Percentiles rank a stretch among this genome's conserved stretches.
Evolutionary conservation across 2,888 invertebrate species (phyloP).

Genomic region (Adela reaumurella): DNA sequence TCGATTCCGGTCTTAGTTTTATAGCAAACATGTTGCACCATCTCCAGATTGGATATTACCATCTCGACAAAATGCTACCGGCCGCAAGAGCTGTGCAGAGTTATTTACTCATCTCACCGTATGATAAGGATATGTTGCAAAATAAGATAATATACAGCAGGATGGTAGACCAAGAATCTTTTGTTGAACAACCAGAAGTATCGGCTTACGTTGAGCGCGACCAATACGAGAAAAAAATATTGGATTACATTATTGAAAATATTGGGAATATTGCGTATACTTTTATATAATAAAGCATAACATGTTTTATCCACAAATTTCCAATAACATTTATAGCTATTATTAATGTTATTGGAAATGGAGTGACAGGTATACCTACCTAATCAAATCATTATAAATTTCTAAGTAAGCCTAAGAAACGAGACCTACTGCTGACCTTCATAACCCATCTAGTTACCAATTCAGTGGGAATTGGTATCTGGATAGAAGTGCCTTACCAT

Average conservation of each 20-base stretch:
- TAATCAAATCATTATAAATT: too few relatives aligned
- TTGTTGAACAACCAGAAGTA: conserved; percentile 58
- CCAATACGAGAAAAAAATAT: conserved; percentile 55
- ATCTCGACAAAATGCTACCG: conserved; percentile 56
- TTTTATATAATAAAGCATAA: too few relatives aligned
- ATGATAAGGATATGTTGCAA: conserved; percentile 64
- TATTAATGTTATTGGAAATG: too few relatives aligned
- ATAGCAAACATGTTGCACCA: conserved; percentile 69
- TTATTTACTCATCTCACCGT: conserved; percentile 62
- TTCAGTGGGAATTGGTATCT: too few relatives aligned
- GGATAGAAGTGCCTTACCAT: too few relatives aligned
- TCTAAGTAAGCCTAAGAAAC: too few relatives aligned
- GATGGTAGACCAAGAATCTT: conserved; percentile 48
- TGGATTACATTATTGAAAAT: conserved; percentile 40
- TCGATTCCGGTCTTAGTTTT: conserved; percentile 59
- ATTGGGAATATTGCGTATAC: too few relatives aligned
- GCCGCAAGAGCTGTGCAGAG: conserved; percentile 65
- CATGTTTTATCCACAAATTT: too few relatives aligned
- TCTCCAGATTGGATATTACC: conserved; percentile 70
- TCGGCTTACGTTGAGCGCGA: conserved; percentile 54
- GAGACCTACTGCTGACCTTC: too few relatives aligned
- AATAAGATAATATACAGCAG: conserved; percentile 62
- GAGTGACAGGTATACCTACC: too few relatives aligned
- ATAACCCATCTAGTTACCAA: too few relatives aligned
- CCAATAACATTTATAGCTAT: too few relatives aligned